Base-by-base conservation (phyloP, 2,797 vertebrate species). In the Argya squamiceps region DNA sequence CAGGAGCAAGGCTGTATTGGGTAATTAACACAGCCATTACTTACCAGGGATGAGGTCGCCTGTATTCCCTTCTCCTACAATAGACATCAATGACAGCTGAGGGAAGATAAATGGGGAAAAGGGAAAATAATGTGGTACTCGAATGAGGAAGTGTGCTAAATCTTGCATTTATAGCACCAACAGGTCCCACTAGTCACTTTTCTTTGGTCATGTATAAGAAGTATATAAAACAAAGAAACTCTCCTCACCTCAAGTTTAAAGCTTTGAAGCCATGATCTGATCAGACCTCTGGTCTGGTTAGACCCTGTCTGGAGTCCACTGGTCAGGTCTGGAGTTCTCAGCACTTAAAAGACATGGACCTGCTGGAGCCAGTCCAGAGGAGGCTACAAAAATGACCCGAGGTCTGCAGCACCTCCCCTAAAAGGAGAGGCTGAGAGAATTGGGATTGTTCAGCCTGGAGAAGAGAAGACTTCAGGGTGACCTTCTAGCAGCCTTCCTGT, bases 331-430 rank as follows among this genome's bases (percentile, higher is more conserved):
- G 29, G 23, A 60, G 7, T 12, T 13, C 16, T 7, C 29, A 83
- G 43, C 6, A 32, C 11, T 27, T 29, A 15, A 83, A 50, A 17
- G 19, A 44, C 11, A 21, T 18, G 34, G 9, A 37, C 11, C 15
- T 75, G 29, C 20, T 27, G 6, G 21, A 81, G 15, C 6, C 15
- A 12, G 17, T 46, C 49, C 24, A 56, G 24, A 50, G 22, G 3
- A 44, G 3, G 6, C 10, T 47, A 22, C 15, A 50, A 34, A 62
- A 34, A 32, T 34, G 2, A 8, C n/a, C 10, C 0, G 0, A 46
- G 21, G 5, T 41, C 8, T 68, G 49, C 37, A 62, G 16, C 19
- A 63, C 3, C 13, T 41, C 16, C 29, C 14, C 19, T 68, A 0
- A 5, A 8, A 53, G 14, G 18, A 52, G 6, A 70, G 7, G 10